phyloP scores from a whole-genome alignment of 2,113 vertebrate genomes.

The Tapirus terrestris region DNA sequence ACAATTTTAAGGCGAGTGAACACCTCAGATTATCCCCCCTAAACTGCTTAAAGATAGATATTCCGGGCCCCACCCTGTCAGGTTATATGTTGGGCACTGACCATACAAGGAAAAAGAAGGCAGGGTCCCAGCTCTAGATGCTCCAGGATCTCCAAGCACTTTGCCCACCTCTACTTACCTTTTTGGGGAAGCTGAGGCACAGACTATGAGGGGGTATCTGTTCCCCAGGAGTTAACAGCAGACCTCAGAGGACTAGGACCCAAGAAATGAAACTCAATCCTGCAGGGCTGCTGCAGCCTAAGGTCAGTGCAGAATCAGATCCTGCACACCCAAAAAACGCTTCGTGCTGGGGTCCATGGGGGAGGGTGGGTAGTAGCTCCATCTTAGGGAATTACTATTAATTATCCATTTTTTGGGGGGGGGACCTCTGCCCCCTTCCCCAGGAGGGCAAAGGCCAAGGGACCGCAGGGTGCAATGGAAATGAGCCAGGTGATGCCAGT shows the following conservation, averaged over 20 bases:
- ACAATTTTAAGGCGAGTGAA: background rate
- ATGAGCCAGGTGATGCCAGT: background rate
- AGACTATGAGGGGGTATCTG: background rate
- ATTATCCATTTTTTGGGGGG: background rate
- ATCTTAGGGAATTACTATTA: background rate
- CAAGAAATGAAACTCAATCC: background rate
- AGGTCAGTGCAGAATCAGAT: background rate
- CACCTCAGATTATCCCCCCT: background rate
- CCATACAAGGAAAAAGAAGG: background rate
- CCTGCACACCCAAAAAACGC: background rate
- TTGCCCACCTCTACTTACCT: background rate
- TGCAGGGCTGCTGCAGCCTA: background rate
- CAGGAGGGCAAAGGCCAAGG: background rate
- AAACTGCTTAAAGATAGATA: background rate
- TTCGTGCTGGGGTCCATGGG: background rate
- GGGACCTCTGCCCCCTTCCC: background rate
- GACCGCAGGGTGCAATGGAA: background rate
- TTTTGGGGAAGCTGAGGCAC: conserved; percentile 13
- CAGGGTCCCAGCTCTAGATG: background rate
- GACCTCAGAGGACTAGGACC: background rate
- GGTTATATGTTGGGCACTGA: background rate
- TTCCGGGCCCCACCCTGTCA: background rate
- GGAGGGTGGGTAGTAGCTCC: background rate
- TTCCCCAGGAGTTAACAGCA: background rate
- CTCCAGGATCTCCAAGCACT: background rate